Base-by-base conservation (phyloP, 2,113 vertebrate genomes). In the Pica pica region DNA sequence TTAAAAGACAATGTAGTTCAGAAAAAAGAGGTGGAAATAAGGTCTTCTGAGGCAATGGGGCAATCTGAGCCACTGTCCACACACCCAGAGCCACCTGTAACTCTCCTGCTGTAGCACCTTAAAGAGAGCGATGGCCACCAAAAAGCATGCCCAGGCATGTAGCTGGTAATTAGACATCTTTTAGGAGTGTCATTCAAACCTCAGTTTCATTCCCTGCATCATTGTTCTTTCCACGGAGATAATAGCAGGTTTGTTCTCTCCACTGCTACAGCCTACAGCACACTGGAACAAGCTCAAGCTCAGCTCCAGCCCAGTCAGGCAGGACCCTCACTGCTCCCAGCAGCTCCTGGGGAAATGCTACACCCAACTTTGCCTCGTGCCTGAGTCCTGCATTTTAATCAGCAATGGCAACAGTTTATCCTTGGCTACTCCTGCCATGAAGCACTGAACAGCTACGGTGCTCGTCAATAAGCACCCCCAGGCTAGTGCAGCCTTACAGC, bases 401-500 rank as follows among this genome's bases (percentile, higher is more conserved):
- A 44, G 37, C 24, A n/a, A 22, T 9, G 9, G 16, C 28, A 85
- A 42, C 7, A 1, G 27, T 30, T 13, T 9, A 3, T 33, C 42
- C 68, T 59, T 65, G 46, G 28, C 22, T 52, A 53, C 39, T 47
- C 26, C 50, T n/a, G 41, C 37, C 42, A 27, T 2, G 18, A 37
- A 86, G 56, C 50, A 39, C 21, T 6, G 30, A 69, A 30, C 20
- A 76, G 50, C 27, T 5, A 16, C 0, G 0, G 6, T 0, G 3
- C 39, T 28, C 20, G 22, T 19, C 61, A n/a, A 1, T 22, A 78
- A 39, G 30, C 37, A 30, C 3, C 22, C 21, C 6, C 0, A 2
- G 39, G 11, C 67, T 42, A 46, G 7, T 0, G 53, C 35, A 35
- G 50, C 63, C 41, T 68, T 35, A 56, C 16, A 69, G 55, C 55